Conservation (phyloP, 2,888 invertebrate genomes). For the Hyppa rectilinea region DNA sequence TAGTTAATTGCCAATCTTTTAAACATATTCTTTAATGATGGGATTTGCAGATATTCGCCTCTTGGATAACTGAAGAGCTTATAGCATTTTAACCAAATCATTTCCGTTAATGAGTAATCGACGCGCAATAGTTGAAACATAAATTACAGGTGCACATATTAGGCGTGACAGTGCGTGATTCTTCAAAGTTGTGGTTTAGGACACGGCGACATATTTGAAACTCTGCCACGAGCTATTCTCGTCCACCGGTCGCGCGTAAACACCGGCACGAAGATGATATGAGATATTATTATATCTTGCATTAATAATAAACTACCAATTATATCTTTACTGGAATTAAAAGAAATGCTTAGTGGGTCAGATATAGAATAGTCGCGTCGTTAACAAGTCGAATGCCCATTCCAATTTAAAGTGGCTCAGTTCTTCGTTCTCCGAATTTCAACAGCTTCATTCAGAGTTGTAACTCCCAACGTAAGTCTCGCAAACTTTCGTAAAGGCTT, state of each 20-base stretch:
- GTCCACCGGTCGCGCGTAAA: conserved; percentile 84
- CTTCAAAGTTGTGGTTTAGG: conserved; percentile 81
- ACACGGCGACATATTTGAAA: conserved; percentile 89
- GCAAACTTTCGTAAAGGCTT: conserved; percentile 8
- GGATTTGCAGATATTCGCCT: too few species aligned
- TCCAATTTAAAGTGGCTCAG: conserved; percentile 2
- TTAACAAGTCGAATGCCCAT: conserved; percentile 22
- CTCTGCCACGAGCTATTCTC: conserved; percentile 88
- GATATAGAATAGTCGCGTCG: conserved; percentile 25
- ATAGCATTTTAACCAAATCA: not conserved
- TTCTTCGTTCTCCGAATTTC: conserved; percentile 5
- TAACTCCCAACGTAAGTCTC: conserved; percentile 18
- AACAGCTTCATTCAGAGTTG: conserved; percentile 16
- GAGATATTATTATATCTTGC: conserved; percentile 77
- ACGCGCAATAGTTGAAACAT: conserved; percentile 31
- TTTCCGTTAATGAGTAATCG: conserved; percentile 11
- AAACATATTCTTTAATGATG: not conserved
- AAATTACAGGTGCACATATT: conserved; percentile 70
- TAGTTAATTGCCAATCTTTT: not conserved
- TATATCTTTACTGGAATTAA: conserved; percentile 51
- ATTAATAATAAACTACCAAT: conserved; percentile 68
- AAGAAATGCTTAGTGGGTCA: conserved; percentile 18
- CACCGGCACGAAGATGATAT: conserved; percentile 75
- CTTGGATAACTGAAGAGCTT: too few species aligned
- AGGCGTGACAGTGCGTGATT: conserved; percentile 77